Evolutionary conservation across 2,113 vertebrate genomes (phyloP).

Genomic region (Callipepla californica): DNA sequence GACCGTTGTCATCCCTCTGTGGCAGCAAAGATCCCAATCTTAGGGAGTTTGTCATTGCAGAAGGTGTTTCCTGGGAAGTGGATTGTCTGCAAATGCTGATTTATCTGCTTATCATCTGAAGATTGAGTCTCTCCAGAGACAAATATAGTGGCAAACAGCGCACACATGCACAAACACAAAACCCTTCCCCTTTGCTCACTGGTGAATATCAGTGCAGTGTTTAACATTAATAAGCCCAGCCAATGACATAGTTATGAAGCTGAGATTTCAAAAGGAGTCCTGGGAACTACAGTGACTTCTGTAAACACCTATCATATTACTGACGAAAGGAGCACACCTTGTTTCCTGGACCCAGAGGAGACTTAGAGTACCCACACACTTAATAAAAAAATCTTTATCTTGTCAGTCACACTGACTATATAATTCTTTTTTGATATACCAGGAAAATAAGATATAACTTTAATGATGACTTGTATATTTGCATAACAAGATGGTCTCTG

Average conservation of each 20-base stretch:
- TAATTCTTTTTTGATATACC: neutral
- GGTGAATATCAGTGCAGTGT: neutral
- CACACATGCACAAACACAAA: neutral
- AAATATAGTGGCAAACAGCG: neutral
- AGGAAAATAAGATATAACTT: neutral
- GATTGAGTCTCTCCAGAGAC: neutral
- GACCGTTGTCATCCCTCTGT: accelerated
- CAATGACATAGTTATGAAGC: neutral
- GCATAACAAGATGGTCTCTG: neutral
- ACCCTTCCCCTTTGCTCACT: neutral
- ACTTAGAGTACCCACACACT: neutral
- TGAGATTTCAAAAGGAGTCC: neutral
- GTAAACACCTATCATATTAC: neutral
- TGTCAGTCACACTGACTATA: neutral
- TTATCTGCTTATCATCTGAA: neutral
- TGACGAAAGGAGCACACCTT: neutral
- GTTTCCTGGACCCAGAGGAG: neutral
- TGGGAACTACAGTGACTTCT: neutral
- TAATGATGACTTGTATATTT: neutral
- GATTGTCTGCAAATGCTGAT: neutral
- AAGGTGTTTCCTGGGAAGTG: neutral
- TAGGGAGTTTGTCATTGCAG: neutral
- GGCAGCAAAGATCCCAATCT: neutral
- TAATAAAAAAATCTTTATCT: neutral
- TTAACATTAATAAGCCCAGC: neutral